A percentile compares a stretch with the other conserved stretches of the same genome.
Conservation (phyloP, 2,888 invertebrate species). For the Apamea sordens region DNA sequence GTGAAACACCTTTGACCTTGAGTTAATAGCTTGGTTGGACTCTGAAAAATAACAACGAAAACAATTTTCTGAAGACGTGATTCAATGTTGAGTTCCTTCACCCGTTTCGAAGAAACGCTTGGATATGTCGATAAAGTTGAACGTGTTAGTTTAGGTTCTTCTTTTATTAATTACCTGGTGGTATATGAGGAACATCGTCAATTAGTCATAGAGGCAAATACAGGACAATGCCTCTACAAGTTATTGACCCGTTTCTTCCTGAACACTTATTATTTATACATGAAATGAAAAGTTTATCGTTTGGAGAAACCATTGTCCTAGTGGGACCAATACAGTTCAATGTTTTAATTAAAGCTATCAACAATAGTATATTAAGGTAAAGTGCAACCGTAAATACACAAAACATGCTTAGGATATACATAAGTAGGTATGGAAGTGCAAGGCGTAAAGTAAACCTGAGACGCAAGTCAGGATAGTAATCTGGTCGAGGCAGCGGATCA, state of each 20-base stretch:
- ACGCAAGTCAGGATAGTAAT: constrained; percentile 19
- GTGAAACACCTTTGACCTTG: constrained; percentile 70
- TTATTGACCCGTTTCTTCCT: constrained; percentile 20
- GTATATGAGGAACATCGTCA: constrained; percentile 1
- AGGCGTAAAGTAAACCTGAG: constrained; percentile 7
- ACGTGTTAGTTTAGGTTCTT: background rate
- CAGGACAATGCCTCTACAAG: constrained; percentile 42
- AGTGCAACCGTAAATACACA: background rate
- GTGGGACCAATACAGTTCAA: background rate
- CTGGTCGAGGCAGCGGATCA: constrained; percentile 36
- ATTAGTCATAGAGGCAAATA: constrained; percentile 31
- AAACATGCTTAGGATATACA: background rate
- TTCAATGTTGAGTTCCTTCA: constrained; percentile 42
- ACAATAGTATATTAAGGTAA: constrained; percentile 6
- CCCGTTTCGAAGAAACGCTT: constrained; percentile 22
- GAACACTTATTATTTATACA: background rate
- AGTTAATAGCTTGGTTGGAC: constrained; percentile 36
- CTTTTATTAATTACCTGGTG: constrained; percentile 22
- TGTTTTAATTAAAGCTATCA: constrained; percentile 4
- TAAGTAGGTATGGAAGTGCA: background rate
- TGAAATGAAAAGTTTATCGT: constrained; percentile 16
- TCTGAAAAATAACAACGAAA: constrained; percentile 37
- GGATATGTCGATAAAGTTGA: constrained; percentile 17
- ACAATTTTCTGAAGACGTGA: constrained; percentile 43
- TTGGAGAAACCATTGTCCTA: constrained; percentile 8